Conservation (phyloP, 2,113 vertebrate genomes). For the Syngnathus typhle region DNA sequence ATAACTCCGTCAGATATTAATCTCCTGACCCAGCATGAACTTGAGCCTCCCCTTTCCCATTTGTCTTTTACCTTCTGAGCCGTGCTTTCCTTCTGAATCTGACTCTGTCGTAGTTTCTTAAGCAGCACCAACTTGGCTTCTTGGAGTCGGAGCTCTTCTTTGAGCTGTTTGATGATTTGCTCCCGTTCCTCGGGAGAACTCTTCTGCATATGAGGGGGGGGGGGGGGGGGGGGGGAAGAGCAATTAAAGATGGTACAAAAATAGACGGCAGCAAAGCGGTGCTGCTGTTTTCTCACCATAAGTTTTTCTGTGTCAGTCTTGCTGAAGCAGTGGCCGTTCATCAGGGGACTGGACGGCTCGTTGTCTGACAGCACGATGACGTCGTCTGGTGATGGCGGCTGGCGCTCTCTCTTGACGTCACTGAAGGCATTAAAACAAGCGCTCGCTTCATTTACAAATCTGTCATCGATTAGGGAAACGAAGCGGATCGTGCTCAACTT, state of each 20-base stretch:
- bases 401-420: slow-evolving; percentile 80
- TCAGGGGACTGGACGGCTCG: slow-evolving; percentile 83
- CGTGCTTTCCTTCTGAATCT: slow-evolving; percentile 88
- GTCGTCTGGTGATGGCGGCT: slow-evolving; percentile 84
- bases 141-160: slow-evolving; percentile 89
- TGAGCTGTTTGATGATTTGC: slow-evolving; percentile 85
- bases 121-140: slow-evolving; percentile 93
- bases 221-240: neutral
- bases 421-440: slow-evolving; percentile 47
- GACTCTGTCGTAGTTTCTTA: slow-evolving; percentile 95
- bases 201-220: slow-evolving; percentile 63
- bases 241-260: neutral
- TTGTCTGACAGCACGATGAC: slow-evolving; percentile 92
- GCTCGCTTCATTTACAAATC: neutral
- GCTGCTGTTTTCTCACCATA: slow-evolving; percentile 72
- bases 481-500: neutral
- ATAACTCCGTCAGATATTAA: neutral
- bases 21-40: neutral
- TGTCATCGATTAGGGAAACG: neutral
- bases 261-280: neutral
- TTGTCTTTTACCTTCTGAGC: slow-evolving; percentile 77
- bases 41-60: neutral
- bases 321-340: slow-evolving; percentile 81
- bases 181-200: slow-evolving; percentile 88
- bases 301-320: slow-evolving; percentile 85